A percentile compares a stretch with the other conserved stretches of the same genome.
Conservation (phyloP, 2,888 invertebrate species). For the Lissonota sp. region DNA sequence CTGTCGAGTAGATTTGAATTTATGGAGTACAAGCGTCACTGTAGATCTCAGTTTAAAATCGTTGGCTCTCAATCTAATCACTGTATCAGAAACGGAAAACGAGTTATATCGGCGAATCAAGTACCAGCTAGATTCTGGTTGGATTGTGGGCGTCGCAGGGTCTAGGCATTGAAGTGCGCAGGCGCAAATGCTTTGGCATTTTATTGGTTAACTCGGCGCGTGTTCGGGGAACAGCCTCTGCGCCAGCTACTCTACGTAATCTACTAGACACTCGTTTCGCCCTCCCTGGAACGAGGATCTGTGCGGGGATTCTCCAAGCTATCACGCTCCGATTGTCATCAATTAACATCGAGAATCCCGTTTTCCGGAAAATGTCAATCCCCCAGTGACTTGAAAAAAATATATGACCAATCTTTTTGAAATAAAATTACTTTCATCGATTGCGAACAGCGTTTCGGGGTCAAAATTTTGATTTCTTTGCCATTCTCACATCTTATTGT, state of each 20-base stretch:
- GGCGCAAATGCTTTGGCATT: conserved; percentile 30
- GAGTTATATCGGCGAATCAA: conserved; percentile 48
- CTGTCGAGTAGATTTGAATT: too few species aligned
- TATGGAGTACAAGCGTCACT: too few species aligned
- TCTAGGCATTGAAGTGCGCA: conserved; percentile 59
- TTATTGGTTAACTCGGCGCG: conserved; percentile 48
- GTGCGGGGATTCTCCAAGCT: conserved; percentile 42
- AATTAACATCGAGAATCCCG: not conserved
- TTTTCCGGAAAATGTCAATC: conserved; percentile 6
- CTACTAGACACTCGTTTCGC: conserved; percentile 40
- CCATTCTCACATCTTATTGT: too few species aligned
- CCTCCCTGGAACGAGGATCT: conserved; percentile 10
- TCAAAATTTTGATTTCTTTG: too few species aligned
- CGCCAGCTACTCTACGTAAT: conserved; percentile 35
- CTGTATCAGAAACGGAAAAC: not conserved
- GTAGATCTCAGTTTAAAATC: too few species aligned
- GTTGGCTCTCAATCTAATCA: not conserved
- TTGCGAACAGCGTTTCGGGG: too few species aligned
- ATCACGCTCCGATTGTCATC: conserved; percentile 41
- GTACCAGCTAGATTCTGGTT: conserved; percentile 60
- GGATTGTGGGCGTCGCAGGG: conserved; percentile 65
- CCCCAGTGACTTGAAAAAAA: not conserved
- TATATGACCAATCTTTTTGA: not conserved
- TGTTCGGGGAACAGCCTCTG: conserved; percentile 32
- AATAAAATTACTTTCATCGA: not conserved